Evolutionary conservation across 2,888 invertebrate genomes (phyloP).

Genomic region (Synergus umbraculus): DNA sequence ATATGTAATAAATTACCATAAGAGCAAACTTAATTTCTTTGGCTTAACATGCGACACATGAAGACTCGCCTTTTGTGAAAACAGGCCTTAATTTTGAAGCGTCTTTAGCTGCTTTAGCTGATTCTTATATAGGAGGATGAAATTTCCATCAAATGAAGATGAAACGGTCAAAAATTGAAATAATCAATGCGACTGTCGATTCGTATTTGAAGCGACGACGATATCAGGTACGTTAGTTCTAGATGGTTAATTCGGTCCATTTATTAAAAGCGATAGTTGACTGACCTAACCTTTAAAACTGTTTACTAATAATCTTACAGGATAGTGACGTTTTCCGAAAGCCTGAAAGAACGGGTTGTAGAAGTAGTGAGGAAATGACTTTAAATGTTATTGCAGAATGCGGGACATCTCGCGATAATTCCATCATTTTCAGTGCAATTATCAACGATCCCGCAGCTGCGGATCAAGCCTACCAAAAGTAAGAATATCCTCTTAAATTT

Average conservation of each 20-base stretch:
- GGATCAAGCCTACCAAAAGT: slow-evolving; percentile 87
- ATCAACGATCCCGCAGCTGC: slow-evolving; percentile 86
- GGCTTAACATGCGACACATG: no score
- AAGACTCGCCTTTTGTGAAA: no score
- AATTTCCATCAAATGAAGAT: slow-evolving; percentile 74
- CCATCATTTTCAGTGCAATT: slow-evolving; percentile 87
- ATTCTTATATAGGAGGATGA: slow-evolving; percentile 38
- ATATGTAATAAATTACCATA: no score
- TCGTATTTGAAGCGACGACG: slow-evolving; percentile 85
- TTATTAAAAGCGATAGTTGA: slow-evolving; percentile 10
- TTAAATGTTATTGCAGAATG: slow-evolving; percentile 85
- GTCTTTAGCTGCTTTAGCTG: no score
- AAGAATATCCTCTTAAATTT: slow-evolving; percentile 60
- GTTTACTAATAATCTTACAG: slow-evolving; percentile 75
- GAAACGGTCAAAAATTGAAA: slow-evolving; percentile 84
- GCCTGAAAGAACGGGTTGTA: slow-evolving; percentile 79
- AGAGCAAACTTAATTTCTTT: no score
- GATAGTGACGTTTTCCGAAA: slow-evolving; percentile 82
- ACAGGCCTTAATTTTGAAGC: no score
- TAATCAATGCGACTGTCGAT: slow-evolving; percentile 83
- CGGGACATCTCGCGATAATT: slow-evolving; percentile 86
- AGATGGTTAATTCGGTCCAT: slow-evolving; percentile 2
- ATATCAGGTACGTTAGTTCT: slow-evolving; percentile 79
- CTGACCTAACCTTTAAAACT: slow-evolving; percentile 63
- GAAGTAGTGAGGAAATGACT: slow-evolving; percentile 84